Evolutionary conservation across 92 coral and sea anemone species (phyloP).

Genomic region (Phenganax stokvisi): DNA sequence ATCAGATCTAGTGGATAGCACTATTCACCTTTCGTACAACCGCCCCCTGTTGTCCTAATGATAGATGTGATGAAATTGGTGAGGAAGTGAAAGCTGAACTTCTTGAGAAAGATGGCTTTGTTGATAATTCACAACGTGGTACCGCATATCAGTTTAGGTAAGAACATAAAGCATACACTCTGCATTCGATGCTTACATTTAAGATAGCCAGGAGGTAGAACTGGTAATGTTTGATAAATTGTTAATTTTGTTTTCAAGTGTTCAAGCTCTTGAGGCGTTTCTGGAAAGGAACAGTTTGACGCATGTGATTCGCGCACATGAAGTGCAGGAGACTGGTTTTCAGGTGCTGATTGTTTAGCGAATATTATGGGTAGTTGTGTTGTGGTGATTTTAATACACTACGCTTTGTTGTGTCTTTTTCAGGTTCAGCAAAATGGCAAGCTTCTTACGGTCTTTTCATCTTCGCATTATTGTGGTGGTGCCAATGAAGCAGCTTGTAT

Average conservation of each 20-base stretch:
- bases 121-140: conserved; percentile 57
- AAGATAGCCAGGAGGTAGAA: background rate
- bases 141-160: conserved; percentile 81
- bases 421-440: conserved; percentile 86
- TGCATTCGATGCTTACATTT: background rate
- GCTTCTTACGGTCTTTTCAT: conserved; percentile 82
- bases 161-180: too few relatives aligned
- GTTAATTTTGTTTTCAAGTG: conserved; percentile 38
- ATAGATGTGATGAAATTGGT: conserved; percentile 55
- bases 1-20: too few relatives aligned
- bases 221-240: too few relatives aligned
- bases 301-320: conserved; percentile 85
- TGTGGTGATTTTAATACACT: too few relatives aligned
- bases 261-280: conserved; percentile 70
- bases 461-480: conserved; percentile 85
- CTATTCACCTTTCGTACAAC: too few relatives aligned
- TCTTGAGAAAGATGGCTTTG: conserved; percentile 57
- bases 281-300: conserved; percentile 59
- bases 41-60: background rate
- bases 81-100: conserved; percentile 56
- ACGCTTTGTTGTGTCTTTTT: background rate
- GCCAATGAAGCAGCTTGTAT: conserved; percentile 87
- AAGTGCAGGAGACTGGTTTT: conserved; percentile 79
- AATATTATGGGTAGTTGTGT: background rate
- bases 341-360: conserved; percentile 45